These are phyloP conservation scores for Drosophila oshimai DNA, from an alignment of 1,140 invertebrate species.

Conservation along the genomic window DNA sequence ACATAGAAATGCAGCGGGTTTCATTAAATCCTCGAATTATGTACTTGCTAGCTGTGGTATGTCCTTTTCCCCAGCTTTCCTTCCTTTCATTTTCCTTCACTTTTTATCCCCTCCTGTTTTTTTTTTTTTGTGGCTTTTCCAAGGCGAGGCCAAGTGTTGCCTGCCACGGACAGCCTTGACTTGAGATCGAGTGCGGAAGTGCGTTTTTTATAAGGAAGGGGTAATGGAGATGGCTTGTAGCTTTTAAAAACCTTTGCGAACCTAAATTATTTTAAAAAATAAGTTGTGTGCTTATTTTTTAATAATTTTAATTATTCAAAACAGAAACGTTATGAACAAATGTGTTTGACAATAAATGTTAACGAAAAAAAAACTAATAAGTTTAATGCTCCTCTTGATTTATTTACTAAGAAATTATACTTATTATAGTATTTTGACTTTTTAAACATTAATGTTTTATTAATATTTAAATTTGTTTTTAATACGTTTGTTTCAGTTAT, in stretches of 20 bases:
- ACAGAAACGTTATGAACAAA: too few relatives aligned
- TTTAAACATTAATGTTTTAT: too few relatives aligned
- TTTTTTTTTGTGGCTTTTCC: background rate
- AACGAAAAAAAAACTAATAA: too few relatives aligned
- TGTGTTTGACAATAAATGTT: too few relatives aligned
- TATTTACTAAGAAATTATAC: too few relatives aligned
- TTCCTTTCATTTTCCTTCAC: background rate
- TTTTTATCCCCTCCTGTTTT: background rate
- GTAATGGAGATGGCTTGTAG: background rate
- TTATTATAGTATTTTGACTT: too few relatives aligned
- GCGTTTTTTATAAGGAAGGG: background rate
- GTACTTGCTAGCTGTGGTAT: constrained; percentile 17
- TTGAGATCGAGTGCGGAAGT: constrained; percentile 14
- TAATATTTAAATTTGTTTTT: too few relatives aligned
- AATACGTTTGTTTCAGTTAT: too few relatives aligned
- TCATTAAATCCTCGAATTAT: constrained; percentile 70
- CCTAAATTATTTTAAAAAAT: background rate
- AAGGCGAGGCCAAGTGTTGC: constrained; percentile 26
- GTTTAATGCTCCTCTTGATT: too few relatives aligned
- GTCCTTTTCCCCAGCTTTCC: constrained; percentile 11
- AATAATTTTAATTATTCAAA: too few relatives aligned
- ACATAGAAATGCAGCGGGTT: constrained; percentile 38
- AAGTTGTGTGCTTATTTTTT: too few relatives aligned
- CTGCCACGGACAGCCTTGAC: constrained; percentile 42
- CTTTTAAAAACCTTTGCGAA: background rate